These are phyloP conservation scores for Oscheius sp. DNA, from an alignment of 2,888 invertebrate genomes.

Conservation along the genomic window DNA sequence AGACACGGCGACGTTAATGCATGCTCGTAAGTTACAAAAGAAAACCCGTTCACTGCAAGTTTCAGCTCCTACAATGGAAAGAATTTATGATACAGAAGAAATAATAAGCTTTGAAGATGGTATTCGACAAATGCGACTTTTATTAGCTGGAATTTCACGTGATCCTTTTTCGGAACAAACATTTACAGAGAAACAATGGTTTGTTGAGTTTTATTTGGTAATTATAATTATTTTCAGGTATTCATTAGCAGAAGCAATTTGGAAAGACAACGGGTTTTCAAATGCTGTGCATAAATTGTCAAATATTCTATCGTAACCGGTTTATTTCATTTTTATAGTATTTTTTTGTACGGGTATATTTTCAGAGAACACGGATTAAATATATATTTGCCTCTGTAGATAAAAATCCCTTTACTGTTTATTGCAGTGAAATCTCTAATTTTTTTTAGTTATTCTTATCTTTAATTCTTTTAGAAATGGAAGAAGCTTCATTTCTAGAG, in stretches of 20 bases:
- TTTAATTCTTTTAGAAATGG: background rate
- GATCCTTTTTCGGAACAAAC: slow-evolving; percentile 30
- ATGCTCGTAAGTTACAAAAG: slow-evolving; percentile 3
- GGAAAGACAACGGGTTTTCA: slow-evolving; percentile 5
- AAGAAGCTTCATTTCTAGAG: slow-evolving; percentile 1
- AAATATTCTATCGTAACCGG: background rate
- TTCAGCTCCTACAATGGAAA: slow-evolving; percentile 6
- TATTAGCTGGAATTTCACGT: background rate
- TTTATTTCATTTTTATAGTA: background rate
- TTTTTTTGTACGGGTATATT: background rate
- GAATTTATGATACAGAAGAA: slow-evolving; percentile 16
- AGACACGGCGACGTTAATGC: slow-evolving; percentile 24
- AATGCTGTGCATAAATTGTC: background rate
- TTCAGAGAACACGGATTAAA: background rate
- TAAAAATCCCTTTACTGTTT: background rate
- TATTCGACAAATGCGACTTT: slow-evolving; percentile 21
- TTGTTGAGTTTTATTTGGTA: background rate
- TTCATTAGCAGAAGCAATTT: slow-evolving; percentile 1
- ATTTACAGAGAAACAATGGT: slow-evolving; percentile 37
- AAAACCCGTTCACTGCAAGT: no score
- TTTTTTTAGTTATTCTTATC: background rate
- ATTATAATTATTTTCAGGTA: background rate
- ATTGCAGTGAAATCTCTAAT: background rate
- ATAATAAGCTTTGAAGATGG: slow-evolving; percentile 20
- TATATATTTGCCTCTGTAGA: background rate